Percentiles rank a stretch among this genome's conserved stretches.
These are phyloP conservation scores for Drosophila demipolita DNA, from an alignment of 2,888 invertebrate species.

Conservation along the genomic window DNA sequence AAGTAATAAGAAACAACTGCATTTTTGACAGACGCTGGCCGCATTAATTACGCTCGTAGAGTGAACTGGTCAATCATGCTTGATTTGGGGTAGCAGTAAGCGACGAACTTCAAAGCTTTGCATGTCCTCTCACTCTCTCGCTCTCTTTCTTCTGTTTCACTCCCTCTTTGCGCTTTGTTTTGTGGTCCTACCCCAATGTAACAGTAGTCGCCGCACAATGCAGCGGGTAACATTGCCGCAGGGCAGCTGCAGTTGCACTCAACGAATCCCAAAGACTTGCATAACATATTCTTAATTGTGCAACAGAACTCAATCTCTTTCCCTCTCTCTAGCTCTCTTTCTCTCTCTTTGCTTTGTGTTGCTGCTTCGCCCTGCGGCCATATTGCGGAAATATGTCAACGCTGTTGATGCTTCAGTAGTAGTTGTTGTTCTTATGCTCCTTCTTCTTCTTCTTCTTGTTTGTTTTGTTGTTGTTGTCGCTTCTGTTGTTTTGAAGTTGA, in stretches of 20 bases:
- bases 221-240: constrained; percentile 50
- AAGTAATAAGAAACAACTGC: background rate
- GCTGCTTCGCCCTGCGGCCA: constrained; percentile 62
- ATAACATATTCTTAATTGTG: constrained; percentile 80
- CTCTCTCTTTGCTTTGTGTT: constrained; percentile 43
- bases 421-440: constrained; percentile 21
- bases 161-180: background rate
- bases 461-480: constrained; percentile 14
- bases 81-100: constrained; percentile 23
- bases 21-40: constrained; percentile 47
- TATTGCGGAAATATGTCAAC: constrained; percentile 77
- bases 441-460: constrained; percentile 26
- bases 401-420: constrained; percentile 31
- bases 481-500: constrained; percentile 68
- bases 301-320: constrained; percentile 52
- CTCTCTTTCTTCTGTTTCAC: constrained; percentile 2
- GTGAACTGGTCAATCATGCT: constrained; percentile 48
- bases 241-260: constrained; percentile 56
- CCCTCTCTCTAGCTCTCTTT: constrained; percentile 8
- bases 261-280: constrained; percentile 65
- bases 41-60: constrained; percentile 47
- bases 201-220: constrained; percentile 50
- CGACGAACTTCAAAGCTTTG: constrained; percentile 39
- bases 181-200: constrained; percentile 68
- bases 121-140: background rate